Evolutionary conservation across 2,888 invertebrate species (phyloP).

Genomic region (Conchocele bisecta): DNA sequence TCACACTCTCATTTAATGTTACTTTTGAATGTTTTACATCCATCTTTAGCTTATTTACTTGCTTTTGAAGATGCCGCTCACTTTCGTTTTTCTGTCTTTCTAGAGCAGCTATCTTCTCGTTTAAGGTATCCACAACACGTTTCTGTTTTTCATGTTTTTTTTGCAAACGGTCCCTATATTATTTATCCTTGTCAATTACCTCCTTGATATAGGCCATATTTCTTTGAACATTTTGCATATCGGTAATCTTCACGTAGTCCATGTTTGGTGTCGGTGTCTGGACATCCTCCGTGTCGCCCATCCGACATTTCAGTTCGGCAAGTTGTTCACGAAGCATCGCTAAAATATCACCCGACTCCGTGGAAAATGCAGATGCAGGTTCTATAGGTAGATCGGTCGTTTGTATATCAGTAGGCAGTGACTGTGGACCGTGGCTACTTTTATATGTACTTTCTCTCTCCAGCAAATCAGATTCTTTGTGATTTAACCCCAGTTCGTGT

Average conservation of each 20-base stretch:
- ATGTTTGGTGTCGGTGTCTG: constrained; percentile 33
- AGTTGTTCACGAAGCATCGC: constrained; percentile 49
- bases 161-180: constrained; percentile 28
- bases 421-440: constrained; percentile 2
- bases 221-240: constrained; percentile 44
- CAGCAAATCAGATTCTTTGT: constrained; percentile 39
- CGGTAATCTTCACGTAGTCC: constrained; percentile 45
- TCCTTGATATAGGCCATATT: constrained; percentile 44
- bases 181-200: constrained; percentile 48
- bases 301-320: constrained; percentile 32
- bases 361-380: constrained; percentile 34
- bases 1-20: constrained; percentile 34
- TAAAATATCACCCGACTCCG: constrained; percentile 45
- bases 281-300: constrained; percentile 48
- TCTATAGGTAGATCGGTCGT: neutral
- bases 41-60: constrained; percentile 39
- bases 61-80: constrained; percentile 32
- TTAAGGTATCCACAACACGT: constrained; percentile 38
- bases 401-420: constrained; percentile 2
- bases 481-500: constrained; percentile 34
- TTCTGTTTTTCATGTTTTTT: constrained; percentile 45
- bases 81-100: constrained; percentile 40
- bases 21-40: constrained; percentile 41
- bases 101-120: constrained; percentile 28
- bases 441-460: constrained; percentile 48